A percentile compares a stretch with the other conserved stretches of the same genome.
phyloP scores from a whole-genome alignment of 2,888 invertebrate genomes.

The Tachina grossa region DNA sequence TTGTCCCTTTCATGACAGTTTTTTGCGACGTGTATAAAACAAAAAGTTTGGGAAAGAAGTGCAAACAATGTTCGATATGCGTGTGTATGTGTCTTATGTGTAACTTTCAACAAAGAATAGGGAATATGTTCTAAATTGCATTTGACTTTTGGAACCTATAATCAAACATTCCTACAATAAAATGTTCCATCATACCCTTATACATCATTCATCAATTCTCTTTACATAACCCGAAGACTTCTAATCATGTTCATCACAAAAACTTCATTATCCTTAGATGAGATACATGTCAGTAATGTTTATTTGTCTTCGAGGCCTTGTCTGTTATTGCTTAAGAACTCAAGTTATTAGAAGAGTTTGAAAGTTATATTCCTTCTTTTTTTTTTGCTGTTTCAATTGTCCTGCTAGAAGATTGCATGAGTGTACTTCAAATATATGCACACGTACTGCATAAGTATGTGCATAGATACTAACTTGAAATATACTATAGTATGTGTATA shows the following conservation, averaged over 20 bases:
- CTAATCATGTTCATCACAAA: constrained; percentile 61
- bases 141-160: constrained; percentile 38
- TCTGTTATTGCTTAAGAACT: constrained; percentile 45
- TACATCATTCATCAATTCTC: constrained; percentile 35
- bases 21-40: constrained; percentile 3
- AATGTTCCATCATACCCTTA: constrained; percentile 39
- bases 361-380: constrained; percentile 9
- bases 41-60: neutral
- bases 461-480: no score
- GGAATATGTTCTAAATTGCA: constrained; percentile 51
- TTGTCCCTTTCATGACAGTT: neutral
- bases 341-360: constrained; percentile 33
- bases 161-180: neutral
- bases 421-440: neutral
- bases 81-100: neutral
- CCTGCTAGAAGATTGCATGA: neutral
- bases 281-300: constrained; percentile 66
- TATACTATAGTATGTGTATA: neutral
- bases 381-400: constrained; percentile 2
- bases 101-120: constrained; percentile 52
- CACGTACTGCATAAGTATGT: no score
- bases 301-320: constrained; percentile 56
- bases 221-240: constrained; percentile 70
- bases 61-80: constrained; percentile 14
- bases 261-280: constrained; percentile 56